Base-by-base conservation (phyloP, 2,113 vertebrate genomes). In the Psilopogon haemacephalus region DNA sequence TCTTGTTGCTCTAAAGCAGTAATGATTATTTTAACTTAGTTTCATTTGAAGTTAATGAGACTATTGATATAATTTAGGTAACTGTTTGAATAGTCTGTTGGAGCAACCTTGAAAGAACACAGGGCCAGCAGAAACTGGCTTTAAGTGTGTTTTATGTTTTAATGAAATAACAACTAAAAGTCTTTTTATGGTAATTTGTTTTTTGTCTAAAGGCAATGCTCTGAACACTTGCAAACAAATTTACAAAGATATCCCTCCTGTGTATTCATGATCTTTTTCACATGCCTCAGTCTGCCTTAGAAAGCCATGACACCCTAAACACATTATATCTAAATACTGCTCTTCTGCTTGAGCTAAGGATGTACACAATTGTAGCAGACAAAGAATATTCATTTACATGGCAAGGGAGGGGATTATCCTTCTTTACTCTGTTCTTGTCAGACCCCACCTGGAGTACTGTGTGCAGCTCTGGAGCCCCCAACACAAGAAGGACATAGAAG, bases 261-360 rank as follows among this genome's bases (percentile, higher is more conserved):
- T 19, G 1, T 63, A 89, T 90, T 82, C 40, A 20, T 28, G 30
- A 69, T 32, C 4, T 38, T 85, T 95, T 46, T 76, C 73, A 14
- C 64, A 44, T 60, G 27, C 26, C 28, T 32, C 50, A 67, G 37
- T 80, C 71, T 24, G 28, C 35, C 44, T 76, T 80, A 58, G 64
- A 88, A 84, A 92, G 21, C 5, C 32, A 63, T 55, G 52, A 81
- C 69, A 56, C 8, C 76, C 35, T 86, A 88, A 88, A 88, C 27
- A 64, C 67, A 65, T 62, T 83, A 65, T 82, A 76, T 76, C 50
- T 58, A 94, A 76, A 83, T 65, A 38, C 30, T 72, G 71, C 55
- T 89, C 79, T 90, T 95, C 40, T 21, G 79, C 67, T 90, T 88
- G 79, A 94, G 93, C 86, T 88, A 95, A 95, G 58, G 86, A 70